Conservation (phyloP, 2,888 invertebrate species). For the Crocallis elinguaria region DNA sequence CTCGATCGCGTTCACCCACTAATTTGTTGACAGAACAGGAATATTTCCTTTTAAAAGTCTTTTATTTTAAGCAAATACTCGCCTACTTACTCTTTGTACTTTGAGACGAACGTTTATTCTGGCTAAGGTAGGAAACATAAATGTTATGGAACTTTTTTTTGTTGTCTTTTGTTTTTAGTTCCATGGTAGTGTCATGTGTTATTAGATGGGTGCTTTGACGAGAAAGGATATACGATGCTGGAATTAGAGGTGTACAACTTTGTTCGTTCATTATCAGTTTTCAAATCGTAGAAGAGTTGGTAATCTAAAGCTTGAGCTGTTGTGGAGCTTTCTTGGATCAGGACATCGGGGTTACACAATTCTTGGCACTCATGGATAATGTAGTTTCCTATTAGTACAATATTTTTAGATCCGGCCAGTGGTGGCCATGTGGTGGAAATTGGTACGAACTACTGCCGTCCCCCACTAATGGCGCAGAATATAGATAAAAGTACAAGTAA, state of each 20-base stretch:
- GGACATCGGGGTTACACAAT: too few species aligned
- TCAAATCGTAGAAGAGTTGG: too few species aligned
- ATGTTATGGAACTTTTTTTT: background rate
- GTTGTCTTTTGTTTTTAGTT: background rate
- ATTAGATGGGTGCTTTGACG: background rate
- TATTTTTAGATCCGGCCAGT: too few species aligned
- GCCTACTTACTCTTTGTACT: background rate
- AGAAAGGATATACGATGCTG: background rate
- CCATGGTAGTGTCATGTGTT: background rate
- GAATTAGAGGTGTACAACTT: too few species aligned
- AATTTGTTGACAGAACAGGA: conserved; percentile 56
- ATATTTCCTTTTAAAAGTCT: conserved; percentile 31
- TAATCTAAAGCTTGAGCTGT: too few species aligned
- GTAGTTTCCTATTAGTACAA: too few species aligned
- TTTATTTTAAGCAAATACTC: conserved; percentile 22
- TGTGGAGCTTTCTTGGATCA: too few species aligned
- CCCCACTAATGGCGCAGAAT: too few species aligned
- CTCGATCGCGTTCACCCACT: conserved; percentile 38
- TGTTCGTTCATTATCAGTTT: too few species aligned
- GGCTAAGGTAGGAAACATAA: background rate
- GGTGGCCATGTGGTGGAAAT: too few species aligned
- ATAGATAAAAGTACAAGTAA: background rate
- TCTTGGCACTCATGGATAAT: too few species aligned
- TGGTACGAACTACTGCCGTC: too few species aligned
- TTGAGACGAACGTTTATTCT: background rate